A percentile compares a stretch with the other conserved stretches of the same genome.
Evolutionary conservation across 2,113 vertebrate genomes (phyloP).

Genomic region (Callaeas wilsoni): DNA sequence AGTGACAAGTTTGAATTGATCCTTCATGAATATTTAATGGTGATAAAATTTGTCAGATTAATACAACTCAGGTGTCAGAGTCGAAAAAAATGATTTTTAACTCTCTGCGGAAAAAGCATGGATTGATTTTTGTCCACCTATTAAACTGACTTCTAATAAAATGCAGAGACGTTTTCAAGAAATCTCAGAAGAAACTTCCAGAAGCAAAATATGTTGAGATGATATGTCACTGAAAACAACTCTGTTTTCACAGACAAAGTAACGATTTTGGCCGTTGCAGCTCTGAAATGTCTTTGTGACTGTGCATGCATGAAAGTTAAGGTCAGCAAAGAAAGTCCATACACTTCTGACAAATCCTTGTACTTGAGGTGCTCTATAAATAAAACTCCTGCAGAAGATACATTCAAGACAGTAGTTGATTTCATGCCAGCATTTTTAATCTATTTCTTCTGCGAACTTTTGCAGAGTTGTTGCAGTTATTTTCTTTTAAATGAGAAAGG

Average conservation of each 20-base stretch:
- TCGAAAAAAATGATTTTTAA: background rate
- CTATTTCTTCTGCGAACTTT: background rate
- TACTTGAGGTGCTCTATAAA: background rate
- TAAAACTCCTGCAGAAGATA: background rate
- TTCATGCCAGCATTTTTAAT: background rate
- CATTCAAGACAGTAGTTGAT: background rate
- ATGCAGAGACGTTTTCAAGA: background rate
- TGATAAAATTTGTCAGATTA: background rate
- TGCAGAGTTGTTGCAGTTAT: background rate
- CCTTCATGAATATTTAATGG: background rate
- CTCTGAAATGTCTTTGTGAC: background rate
- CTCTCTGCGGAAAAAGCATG: background rate
- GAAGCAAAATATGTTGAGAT: background rate
- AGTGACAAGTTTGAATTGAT: background rate
- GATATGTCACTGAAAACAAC: background rate
- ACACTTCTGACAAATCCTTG: background rate
- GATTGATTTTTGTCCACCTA: background rate
- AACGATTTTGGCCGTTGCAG: background rate
- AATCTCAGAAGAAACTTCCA: background rate
- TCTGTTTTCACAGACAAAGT: background rate
- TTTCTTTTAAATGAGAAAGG: constrained; percentile 40
- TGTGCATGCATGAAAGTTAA: background rate
- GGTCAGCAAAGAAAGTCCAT: background rate
- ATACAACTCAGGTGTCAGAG: background rate
- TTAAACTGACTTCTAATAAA: background rate